These are phyloP conservation scores for Limonius californicus DNA, from an alignment of 1,140 invertebrate genomes.

Conservation along the genomic window DNA sequence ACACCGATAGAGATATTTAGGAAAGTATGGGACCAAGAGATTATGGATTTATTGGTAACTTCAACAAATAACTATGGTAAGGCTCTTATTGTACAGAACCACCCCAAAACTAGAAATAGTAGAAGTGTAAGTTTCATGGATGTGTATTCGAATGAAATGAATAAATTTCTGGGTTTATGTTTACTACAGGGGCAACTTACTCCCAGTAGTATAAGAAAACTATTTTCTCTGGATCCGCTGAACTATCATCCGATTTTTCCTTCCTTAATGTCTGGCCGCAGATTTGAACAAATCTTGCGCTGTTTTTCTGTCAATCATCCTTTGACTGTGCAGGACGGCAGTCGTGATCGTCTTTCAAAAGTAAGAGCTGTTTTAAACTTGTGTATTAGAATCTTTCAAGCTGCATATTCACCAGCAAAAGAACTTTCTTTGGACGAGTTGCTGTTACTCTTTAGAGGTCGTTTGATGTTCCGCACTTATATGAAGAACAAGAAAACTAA, in stretches of 20 bases:
- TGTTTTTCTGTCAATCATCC: conserved; percentile 31
- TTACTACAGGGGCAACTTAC: conserved; percentile 34
- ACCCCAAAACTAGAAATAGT: neutral
- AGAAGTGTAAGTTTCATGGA: neutral
- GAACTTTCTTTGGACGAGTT: conserved; percentile 36
- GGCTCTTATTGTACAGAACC: neutral
- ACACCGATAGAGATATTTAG: neutral
- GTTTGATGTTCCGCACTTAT: conserved; percentile 35
- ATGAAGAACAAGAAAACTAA: conserved; percentile 33
- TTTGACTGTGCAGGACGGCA: conserved; percentile 13
- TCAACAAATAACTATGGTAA: conserved; percentile 8
- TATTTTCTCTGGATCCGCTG: conserved; percentile 32
- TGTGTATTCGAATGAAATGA: neutral
- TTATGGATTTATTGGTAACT: neutral
- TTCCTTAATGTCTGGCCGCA: conserved; percentile 31
- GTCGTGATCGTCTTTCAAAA: conserved; percentile 20
- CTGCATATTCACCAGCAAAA: neutral
- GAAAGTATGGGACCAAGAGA: neutral
- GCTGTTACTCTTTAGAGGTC: conserved; percentile 39
- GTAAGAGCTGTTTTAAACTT: neutral
- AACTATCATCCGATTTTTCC: conserved; percentile 39
- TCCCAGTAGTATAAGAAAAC: conserved; percentile 26
- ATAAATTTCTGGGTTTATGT: conserved; percentile 36
- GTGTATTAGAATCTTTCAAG: no score
- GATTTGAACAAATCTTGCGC: conserved; percentile 38